These are phyloP conservation scores for Equus przewalskii DNA, from an alignment of 2,113 vertebrate species.

Conservation along the genomic window DNA sequence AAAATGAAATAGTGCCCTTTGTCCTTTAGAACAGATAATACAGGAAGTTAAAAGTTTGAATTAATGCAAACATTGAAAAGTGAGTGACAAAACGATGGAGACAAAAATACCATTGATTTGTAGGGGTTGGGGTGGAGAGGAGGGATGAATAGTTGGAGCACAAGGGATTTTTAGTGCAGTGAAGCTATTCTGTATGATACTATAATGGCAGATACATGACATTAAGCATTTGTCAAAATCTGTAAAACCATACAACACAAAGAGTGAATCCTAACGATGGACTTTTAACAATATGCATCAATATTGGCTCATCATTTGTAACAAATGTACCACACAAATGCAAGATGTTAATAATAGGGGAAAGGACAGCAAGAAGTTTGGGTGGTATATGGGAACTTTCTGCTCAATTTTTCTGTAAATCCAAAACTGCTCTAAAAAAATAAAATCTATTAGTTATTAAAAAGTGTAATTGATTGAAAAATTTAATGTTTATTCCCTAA, in stretches of 20 bases:
- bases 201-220: neutral
- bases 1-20: neutral
- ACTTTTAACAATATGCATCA: neutral
- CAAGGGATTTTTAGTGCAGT: neutral
- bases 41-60: neutral
- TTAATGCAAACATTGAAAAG: neutral
- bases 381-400: neutral
- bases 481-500: neutral
- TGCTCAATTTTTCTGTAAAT: neutral
- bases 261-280: neutral
- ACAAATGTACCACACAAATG: neutral
- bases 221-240: neutral
- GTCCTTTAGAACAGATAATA: neutral
- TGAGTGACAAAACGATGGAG: neutral
- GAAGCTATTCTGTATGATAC: neutral
- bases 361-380: neutral
- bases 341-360: neutral
- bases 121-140: neutral
- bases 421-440: neutral
- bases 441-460: neutral
- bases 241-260: neutral
- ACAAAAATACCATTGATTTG: neutral
- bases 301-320: neutral
- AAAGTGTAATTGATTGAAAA: constrained; percentile 36
- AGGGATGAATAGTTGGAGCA: neutral